These are phyloP conservation scores for Fregata magnificens DNA, from an alignment of 2,113 vertebrate genomes.

Conservation along the genomic window DNA sequence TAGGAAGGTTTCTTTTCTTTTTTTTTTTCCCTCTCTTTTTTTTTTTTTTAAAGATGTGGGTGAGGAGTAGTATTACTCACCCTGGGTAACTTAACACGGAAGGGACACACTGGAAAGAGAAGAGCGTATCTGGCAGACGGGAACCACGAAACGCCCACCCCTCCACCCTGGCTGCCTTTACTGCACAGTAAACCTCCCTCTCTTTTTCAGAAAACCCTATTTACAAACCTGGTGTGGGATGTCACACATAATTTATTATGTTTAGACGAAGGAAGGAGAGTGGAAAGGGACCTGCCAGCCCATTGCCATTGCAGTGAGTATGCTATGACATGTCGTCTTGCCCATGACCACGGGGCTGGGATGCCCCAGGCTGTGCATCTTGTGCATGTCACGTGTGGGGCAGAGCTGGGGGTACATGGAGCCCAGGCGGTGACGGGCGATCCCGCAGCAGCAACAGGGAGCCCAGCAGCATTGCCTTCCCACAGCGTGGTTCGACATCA, in stretches of 20 bases:
- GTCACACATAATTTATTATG: not conserved
- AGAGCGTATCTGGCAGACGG: not conserved
- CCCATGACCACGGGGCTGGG: not conserved
- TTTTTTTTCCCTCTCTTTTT: no score
- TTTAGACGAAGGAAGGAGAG: not conserved
- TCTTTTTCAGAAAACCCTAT: not conserved
- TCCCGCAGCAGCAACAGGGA: accelerated
- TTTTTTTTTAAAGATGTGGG: no score
- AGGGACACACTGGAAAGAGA: not conserved
- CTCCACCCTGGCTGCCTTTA: not conserved
- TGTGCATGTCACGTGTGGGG: accelerated
- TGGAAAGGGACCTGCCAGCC: not conserved
- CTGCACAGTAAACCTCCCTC: not conserved
- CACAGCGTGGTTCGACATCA: accelerated
- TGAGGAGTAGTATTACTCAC: not conserved
- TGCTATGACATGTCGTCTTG: accelerated
- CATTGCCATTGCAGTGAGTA: not conserved
- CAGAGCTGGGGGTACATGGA: not conserved
- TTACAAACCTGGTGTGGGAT: not conserved
- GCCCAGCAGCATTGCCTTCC: accelerated
- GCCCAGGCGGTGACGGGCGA: accelerated
- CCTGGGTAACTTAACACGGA: not conserved
- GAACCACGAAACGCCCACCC: not conserved
- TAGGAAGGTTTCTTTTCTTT: not conserved
- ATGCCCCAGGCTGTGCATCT: not conserved